phyloP scores from a whole-genome alignment of 2,888 invertebrate species.

The Ariolimax columbianus region DNA sequence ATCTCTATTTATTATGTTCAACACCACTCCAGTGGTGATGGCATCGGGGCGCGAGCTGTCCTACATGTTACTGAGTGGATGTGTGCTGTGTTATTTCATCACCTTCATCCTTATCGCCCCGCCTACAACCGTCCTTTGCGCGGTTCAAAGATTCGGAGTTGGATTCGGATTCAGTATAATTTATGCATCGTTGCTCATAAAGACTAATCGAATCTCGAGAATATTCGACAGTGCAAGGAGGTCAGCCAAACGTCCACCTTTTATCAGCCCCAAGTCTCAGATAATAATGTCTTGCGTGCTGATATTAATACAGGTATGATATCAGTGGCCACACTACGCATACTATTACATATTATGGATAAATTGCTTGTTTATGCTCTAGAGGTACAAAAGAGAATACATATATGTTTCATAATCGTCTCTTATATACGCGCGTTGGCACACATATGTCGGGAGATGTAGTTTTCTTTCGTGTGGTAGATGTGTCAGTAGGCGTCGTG shows the following conservation, averaged over 20 bases:
- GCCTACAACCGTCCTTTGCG: constrained; percentile 82
- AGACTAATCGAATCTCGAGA: constrained; percentile 84
- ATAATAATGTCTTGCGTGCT: constrained; percentile 83
- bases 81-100: constrained; percentile 83
- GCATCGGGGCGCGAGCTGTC: constrained; percentile 84
- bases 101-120: constrained; percentile 83
- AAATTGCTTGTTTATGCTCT: too few relatives aligned
- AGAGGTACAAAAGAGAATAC: too few relatives aligned
- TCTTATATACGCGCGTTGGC: too few relatives aligned
- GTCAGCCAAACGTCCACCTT: constrained; percentile 83
- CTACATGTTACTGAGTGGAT: constrained; percentile 83
- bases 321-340: too few relatives aligned
- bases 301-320: constrained; percentile 81
- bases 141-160: constrained; percentile 76
- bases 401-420: too few relatives aligned
- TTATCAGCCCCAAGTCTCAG: constrained; percentile 85
- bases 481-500: too few relatives aligned
- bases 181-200: constrained; percentile 84
- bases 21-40: constrained; percentile 85
- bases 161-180: constrained; percentile 80
- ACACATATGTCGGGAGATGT: too few relatives aligned
- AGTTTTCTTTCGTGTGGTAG: too few relatives aligned
- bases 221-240: constrained; percentile 84
- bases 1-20: constrained; percentile 83
- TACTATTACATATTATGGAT: too few relatives aligned